Evolutionary conservation across 2,797 vertebrate genomes (phyloP).

Genomic region (Meriones psammophilus): DNA sequence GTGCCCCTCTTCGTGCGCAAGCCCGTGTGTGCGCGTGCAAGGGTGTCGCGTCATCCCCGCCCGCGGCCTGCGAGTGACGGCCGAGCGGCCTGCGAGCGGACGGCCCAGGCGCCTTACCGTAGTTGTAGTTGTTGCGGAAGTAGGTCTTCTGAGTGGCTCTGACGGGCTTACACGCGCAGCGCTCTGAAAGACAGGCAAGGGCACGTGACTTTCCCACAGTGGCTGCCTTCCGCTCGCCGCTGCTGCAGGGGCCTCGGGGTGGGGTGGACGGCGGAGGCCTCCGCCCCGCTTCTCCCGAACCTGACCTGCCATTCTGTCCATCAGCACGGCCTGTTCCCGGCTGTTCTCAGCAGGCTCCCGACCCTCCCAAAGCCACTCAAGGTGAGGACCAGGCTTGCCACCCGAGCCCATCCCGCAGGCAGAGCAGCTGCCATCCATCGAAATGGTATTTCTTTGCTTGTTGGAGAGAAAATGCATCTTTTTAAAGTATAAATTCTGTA

Average conservation of each 20-base stretch:
- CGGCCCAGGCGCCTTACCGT: conserved; percentile 90
- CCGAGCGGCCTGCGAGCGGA: neutral
- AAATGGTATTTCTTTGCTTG: neutral
- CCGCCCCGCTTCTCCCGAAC: conserved; percentile 8
- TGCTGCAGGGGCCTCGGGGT: neutral
- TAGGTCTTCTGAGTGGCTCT: conserved; percentile 94
- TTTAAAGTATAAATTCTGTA: conserved; percentile 23
- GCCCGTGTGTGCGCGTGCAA: neutral
- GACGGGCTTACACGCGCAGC: conserved; percentile 94
- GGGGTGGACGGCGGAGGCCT: neutral
- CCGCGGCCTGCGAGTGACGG: too few relatives aligned
- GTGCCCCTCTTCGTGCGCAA: neutral
- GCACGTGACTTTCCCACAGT: conserved; percentile 51
- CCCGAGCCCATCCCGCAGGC: neutral
- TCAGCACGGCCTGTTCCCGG: neutral
- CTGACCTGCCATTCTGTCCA: neutral
- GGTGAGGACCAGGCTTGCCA: neutral
- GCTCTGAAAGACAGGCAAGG: conserved; percentile 89
- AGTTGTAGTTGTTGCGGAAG: conserved; percentile 97
- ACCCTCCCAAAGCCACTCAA: conserved; percentile 3
- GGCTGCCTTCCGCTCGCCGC: neutral
- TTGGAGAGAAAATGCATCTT: neutral
- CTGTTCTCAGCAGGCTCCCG: neutral
- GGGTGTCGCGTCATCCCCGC: too few relatives aligned
- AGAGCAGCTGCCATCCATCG: neutral